These are phyloP conservation scores for Drosophila ohnishii DNA, from an alignment of 1,140 invertebrate genomes.

Conservation along the genomic window DNA sequence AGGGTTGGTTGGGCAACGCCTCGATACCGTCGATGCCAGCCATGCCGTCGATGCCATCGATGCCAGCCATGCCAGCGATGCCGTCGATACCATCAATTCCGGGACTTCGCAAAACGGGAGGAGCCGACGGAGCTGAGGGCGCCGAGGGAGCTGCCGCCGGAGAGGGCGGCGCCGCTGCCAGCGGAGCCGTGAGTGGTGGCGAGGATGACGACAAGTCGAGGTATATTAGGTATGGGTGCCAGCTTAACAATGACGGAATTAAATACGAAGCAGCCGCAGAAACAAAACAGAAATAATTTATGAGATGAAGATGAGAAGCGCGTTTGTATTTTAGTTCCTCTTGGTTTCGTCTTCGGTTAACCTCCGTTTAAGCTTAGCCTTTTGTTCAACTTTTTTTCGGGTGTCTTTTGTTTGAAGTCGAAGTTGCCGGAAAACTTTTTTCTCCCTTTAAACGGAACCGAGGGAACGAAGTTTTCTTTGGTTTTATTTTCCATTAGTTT, in stretches of 20 bases:
- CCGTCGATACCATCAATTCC: conserved; percentile 85
- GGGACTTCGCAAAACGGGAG: conserved; percentile 86
- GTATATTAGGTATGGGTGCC: conserved; percentile 87
- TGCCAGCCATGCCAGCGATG: conserved; percentile 83
- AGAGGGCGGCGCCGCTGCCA: conserved; percentile 83
- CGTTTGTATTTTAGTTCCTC: conserved; percentile 54
- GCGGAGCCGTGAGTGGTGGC: conserved; percentile 86
- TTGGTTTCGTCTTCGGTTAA: conserved; percentile 37
- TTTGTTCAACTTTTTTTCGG: conserved; percentile 42
- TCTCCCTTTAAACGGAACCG: background rate
- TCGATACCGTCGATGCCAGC: conserved; percentile 80
- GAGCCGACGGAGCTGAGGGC: conserved; percentile 74
- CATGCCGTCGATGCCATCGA: conserved; percentile 81
- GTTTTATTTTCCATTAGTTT: conserved; percentile 44
- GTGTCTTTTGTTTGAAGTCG: conserved; percentile 42
- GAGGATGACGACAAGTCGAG: conserved; percentile 93
- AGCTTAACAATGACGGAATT: conserved; percentile 83
- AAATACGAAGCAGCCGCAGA: conserved; percentile 63
- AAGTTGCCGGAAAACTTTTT: conserved; percentile 19
- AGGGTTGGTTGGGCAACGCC: conserved; percentile 88
- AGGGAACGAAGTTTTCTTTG: conserved; percentile 33
- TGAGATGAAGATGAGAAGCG: conserved; percentile 45
- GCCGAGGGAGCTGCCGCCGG: conserved; percentile 82
- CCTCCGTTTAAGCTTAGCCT: conserved; percentile 22
- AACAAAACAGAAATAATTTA: conserved; percentile 18